Base-by-base conservation (phyloP, 2,113 vertebrate species). In the Marmota monax region DNA sequence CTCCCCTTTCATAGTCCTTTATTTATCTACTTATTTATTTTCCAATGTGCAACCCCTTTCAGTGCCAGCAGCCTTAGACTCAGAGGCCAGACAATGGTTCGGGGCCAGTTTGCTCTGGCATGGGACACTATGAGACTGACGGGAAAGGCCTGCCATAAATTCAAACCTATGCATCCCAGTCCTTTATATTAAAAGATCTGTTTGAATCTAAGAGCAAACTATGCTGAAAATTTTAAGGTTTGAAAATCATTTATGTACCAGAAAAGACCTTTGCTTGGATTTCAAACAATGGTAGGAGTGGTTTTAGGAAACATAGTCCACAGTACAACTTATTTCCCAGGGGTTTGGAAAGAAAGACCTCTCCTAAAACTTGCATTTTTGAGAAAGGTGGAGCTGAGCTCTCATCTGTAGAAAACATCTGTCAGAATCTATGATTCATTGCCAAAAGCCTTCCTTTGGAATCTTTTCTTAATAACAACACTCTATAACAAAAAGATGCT, bases 381-480 rank as follows among this genome's bases (percentile, higher is more conserved):
- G 39, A 37, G 77, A 90, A 97, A 96, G 97, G 97, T 97, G 97
- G 97, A 90, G 84, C 82, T 95, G 96, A 86, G 45, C 78, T 94
- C 96, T 97, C 96, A 88, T 97, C 96, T 96, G 97, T 84, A 97
- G 96, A 97, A 97, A 98, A 97, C 97, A 98, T 98, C 97, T 98
- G 98, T 97, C 96, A 95, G 92, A 97, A 94, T 90, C 83, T 85
- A n/a, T 97, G 95, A 94, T 97, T 98, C 95, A 85, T 58, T 96
- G 97, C 97, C 97, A 98, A 96, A 96, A 97, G 77, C 18, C 87
- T 69, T 94, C 80, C 92, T 96, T 88, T 96, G 96, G 97, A 98
- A 90, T 87, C 92, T 94, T 83, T 96, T 84, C 88, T 95, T 96
- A 96, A 95, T 90, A 97, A 96, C 85, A 96, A 92, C 77, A 95